These are phyloP conservation scores for Morus bassanus DNA, from an alignment of 2,797 vertebrate species.

Conservation along the genomic window DNA sequence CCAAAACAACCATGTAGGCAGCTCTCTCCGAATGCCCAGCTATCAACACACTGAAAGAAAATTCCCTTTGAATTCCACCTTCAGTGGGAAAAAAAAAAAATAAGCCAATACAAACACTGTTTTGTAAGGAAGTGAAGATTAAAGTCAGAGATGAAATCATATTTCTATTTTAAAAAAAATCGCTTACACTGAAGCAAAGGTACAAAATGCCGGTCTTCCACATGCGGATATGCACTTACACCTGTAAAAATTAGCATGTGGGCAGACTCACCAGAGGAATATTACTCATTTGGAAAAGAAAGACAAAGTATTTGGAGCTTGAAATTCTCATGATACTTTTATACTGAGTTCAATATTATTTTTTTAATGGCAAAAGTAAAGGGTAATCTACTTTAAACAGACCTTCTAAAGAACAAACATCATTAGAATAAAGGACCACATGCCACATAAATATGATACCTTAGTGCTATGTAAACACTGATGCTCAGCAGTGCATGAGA, in stretches of 20 bases:
- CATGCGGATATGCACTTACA: background rate
- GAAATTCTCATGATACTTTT: background rate
- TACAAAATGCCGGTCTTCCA: background rate
- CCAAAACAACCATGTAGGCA: background rate
- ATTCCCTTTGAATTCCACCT: background rate
- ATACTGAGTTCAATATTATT: background rate
- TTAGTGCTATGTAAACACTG: background rate
- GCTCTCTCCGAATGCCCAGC: background rate
- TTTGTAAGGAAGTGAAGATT: background rate
- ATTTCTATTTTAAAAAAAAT: background rate
- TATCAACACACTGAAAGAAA: background rate
- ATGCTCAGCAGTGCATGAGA: background rate
- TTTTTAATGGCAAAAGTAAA: background rate
- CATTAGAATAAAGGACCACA: background rate
- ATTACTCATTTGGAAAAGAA: background rate
- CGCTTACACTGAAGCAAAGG: background rate
- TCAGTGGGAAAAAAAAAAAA: accelerated
- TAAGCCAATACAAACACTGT: background rate
- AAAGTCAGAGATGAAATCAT: background rate
- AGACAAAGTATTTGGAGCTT: background rate
- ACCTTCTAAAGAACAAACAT: background rate
- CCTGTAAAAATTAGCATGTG: background rate
- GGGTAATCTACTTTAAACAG: background rate
- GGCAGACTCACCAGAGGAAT: background rate
- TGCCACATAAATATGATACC: background rate